Base-by-base conservation (phyloP, 2,888 invertebrate genomes). In the Spisula solida region DNA sequence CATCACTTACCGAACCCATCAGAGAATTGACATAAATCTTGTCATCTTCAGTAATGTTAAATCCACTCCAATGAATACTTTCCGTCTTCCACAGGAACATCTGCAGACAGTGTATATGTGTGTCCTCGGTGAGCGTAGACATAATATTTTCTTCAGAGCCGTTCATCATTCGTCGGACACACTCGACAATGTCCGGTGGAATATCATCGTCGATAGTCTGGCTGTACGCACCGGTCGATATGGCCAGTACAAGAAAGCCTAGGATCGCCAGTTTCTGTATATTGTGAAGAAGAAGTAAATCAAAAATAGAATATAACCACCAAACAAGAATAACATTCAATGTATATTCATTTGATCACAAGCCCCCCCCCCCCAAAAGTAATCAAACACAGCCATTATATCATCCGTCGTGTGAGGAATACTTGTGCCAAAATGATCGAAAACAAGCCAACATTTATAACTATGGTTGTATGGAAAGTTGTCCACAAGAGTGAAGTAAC, bases 1-100 rank as follows among this genome's bases (percentile, higher is more conserved):
- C 25, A 81, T 60, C n/a, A 55, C 82, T 48, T 89, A 89, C 87
- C 34, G 87, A 87, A 29, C 34, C 78, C 41, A 89, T 66, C 16
- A 88, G n/a, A 34, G 85, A 81, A 34, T 85, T 88, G 16, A 87
- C 25, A 48, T 56, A 85, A 2, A 29, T 47, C 79, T 60, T 60
- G 41, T 85, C 87, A 29, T 48, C 56, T 25, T 75, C 82, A n/a
- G 87, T 87, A 34, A 87, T 79, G 29, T 87, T 87, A 75, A 78
- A 87, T 14, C 78, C 25, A 18, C 18, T 55, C 87, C 87, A 87
- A 16, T 60, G 51, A 20, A 87, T 29, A 25, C 12, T 70, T 10
- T 75, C 78, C 20, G 70, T 16, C 55, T 78, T 82, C 87, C 87
- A 87, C 0, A 87, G 12, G 48, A 87, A 87, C 82, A 55, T 18